Evolutionary conservation across 2,888 invertebrate genomes (phyloP).

Genomic region (Agrochola circellaris): DNA sequence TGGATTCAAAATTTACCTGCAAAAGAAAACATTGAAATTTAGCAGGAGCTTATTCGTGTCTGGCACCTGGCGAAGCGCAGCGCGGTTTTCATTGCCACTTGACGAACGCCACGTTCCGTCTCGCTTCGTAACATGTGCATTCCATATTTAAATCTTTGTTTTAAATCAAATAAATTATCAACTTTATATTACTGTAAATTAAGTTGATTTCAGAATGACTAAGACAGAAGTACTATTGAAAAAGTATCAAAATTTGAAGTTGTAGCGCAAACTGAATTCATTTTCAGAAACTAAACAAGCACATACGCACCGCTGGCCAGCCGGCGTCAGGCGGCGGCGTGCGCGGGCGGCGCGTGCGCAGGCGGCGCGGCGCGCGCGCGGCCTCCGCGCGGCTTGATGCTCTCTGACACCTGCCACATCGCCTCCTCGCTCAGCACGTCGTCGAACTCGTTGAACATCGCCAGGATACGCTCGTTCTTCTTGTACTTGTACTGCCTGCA

Average conservation of each 20-base stretch:
- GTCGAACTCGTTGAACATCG: conserved; percentile 99
- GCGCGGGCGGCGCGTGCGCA: conserved; percentile 67
- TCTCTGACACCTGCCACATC: conserved; percentile 99
- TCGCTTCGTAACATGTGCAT: background rate
- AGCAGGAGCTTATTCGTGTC: background rate
- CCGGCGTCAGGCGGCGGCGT: conserved; percentile 66
- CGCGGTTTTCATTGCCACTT: background rate
- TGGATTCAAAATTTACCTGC: conserved; percentile 82
- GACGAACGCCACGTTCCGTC: background rate
- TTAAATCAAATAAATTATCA: background rate
- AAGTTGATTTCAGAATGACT: background rate
- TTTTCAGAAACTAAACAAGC: background rate
- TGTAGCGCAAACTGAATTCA: background rate
- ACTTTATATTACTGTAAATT: background rate
- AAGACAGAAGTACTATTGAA: background rate
- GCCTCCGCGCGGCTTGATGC: conserved; percentile 97
- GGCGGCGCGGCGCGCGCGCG: conserved; percentile 83
- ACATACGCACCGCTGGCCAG: conserved; percentile 18
- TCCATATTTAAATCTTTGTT: background rate
- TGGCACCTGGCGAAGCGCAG: background rate
- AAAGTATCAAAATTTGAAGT: background rate
- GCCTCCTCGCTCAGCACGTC: conserved; percentile 98
- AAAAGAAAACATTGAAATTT: conserved; percentile 39
- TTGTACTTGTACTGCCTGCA: conserved; percentile 97
- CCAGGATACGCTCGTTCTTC: conserved; percentile 97